These are phyloP conservation scores for Tangara arthus DNA, from an alignment of 2,797 vertebrate species.

Conservation along the genomic window DNA sequence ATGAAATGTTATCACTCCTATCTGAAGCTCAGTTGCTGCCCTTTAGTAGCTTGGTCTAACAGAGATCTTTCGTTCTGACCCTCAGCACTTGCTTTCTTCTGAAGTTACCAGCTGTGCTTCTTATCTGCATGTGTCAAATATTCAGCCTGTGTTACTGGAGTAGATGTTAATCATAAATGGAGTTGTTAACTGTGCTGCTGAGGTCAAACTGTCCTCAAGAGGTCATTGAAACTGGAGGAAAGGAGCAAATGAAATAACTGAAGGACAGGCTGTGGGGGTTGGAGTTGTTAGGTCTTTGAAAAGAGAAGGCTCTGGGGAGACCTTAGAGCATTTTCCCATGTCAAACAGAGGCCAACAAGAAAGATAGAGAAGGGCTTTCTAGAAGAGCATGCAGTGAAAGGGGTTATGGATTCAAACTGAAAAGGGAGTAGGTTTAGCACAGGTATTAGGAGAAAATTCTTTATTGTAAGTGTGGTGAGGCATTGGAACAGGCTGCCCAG, in stretches of 20 bases:
- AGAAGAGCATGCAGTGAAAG: not conserved
- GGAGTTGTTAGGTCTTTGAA: not conserved
- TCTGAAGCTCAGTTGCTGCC: not conserved
- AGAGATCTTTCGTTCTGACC: not conserved
- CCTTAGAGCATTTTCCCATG: not conserved
- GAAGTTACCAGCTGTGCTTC: not conserved
- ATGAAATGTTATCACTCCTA: not conserved
- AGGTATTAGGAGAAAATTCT: not conserved
- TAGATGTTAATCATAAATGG: not conserved
- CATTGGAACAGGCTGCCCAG: not conserved
- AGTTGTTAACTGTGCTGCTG: not conserved
- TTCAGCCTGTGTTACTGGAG: not conserved
- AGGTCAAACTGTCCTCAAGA: not conserved
- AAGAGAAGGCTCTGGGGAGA: not conserved
- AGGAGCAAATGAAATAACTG: not conserved
- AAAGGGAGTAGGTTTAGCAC: not conserved
- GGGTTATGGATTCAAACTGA: not conserved
- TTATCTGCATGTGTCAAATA: not conserved
- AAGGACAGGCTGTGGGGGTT: not conserved
- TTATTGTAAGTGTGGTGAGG: not conserved
- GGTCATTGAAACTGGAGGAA: not conserved
- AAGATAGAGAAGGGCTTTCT: not conserved
- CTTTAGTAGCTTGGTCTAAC: not conserved
- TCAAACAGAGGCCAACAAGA: not conserved
- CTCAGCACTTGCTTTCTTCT: not conserved